phyloP scores from a whole-genome alignment of 2,888 invertebrate species.

The Boloria euphrosyne region DNA sequence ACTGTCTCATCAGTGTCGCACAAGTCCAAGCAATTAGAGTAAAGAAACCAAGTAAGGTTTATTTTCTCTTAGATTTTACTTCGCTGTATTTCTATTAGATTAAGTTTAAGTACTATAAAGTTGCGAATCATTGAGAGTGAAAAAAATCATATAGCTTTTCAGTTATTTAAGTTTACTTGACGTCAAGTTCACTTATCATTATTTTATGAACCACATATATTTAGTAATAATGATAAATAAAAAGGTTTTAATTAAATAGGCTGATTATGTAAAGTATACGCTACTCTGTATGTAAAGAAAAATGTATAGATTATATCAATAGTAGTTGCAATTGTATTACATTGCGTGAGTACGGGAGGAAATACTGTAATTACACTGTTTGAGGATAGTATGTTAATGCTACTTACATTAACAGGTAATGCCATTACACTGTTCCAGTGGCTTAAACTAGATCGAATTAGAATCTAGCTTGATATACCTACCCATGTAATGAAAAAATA shows the following conservation, averaged over 20 bases:
- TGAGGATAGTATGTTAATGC: slow-evolving; percentile 37
- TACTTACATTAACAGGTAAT: slow-evolving; percentile 38
- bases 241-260: no score
- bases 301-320: slow-evolving; percentile 14
- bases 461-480: not conserved
- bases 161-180: no score
- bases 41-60: slow-evolving; percentile 48
- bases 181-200: no score
- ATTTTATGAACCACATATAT: no score
- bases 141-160: not conserved
- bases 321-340: slow-evolving; percentile 27
- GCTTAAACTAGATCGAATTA: slow-evolving; percentile 19
- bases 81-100: slow-evolving; percentile 3
- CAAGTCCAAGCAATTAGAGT: slow-evolving; percentile 64
- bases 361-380: slow-evolving; percentile 36
- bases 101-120: not conserved
- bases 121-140: not conserved
- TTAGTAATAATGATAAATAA: no score
- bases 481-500: not conserved
- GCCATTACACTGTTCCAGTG: slow-evolving; percentile 28
- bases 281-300: slow-evolving; percentile 16
- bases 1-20: slow-evolving; percentile 63
- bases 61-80: slow-evolving; percentile 6
- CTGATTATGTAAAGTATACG: not conserved
- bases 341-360: slow-evolving; percentile 30